Base-by-base conservation (phyloP, 1,140 invertebrate species). In the Bombus waltoni region DNA sequence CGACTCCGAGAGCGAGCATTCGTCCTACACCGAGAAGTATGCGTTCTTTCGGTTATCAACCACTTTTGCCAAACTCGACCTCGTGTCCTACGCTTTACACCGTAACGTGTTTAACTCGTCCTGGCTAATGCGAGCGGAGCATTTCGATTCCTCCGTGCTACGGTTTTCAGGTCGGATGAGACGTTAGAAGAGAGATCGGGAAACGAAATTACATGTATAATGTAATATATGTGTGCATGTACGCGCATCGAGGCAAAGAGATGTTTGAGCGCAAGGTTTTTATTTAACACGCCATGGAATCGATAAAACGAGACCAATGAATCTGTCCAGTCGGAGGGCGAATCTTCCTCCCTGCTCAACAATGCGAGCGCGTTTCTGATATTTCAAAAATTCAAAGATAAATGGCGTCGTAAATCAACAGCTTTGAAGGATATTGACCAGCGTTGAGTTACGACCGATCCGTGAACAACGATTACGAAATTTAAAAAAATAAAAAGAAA, bases 1-100 rank as follows among this genome's bases (percentile, higher is more conserved):
- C 86, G 94, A 94, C 79, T 95, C 94, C 38, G 94, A 95, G 76
- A 95, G 94, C 87, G 94, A 95, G 73, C 90, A 92, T 73, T 95
- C 94, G 62, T 94, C 94, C 32, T 95, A 92, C 72, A 94, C 93
- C 25, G 94, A 95, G 66, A 93, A 93, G 93, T 93, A 89, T 25
- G 77, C 71, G 57, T 42, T 47, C 28, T 53, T 66, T 18, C 13
- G 15, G 9, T 76, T 76, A 76, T 53, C 44, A 53, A 47, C 25
- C 28, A 18, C 2, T 47, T 66, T 22, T 18, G 3, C 3, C 25
- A 11, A 59, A 59, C 15, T 77, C 5, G 11, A 3, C 9, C 15
- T 3, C 1, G 8, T 28, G 8, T 28, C 57, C 11, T 28, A 35
- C 4, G 3, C 22, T 5, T 70, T 38, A 74, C 38, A 66, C 18